These are phyloP conservation scores for Dermatophagoides farinae DNA, from an alignment of 1,140 invertebrate species.

Conservation along the genomic window DNA sequence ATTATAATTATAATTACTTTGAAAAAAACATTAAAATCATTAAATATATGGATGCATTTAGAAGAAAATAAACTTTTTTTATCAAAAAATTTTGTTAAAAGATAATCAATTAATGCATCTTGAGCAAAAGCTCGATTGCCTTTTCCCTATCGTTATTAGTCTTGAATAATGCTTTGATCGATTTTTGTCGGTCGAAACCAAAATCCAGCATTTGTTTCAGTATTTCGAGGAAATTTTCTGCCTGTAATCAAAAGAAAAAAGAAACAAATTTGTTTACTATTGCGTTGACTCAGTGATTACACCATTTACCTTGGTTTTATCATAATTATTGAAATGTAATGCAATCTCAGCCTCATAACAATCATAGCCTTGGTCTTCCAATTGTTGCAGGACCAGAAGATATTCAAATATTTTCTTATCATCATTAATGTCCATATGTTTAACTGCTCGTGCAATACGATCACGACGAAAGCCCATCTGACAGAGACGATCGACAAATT, in stretches of 20 bases:
- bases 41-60: neutral
- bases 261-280: too few species aligned
- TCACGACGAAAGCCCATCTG: constrained; percentile 62
- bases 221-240: constrained; percentile 32
- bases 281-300: too few species aligned
- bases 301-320: constrained; percentile 25
- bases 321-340: constrained; percentile 28
- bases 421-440: constrained; percentile 43
- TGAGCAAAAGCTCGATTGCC: constrained; percentile 40
- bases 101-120: neutral
- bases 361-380: constrained; percentile 38
- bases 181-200: constrained; percentile 53
- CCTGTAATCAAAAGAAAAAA: constrained; percentile 20
- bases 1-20: neutral
- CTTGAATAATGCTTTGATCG: constrained; percentile 46
- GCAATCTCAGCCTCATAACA: constrained; percentile 35
- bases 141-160: constrained; percentile 62
- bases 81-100: too few species aligned
- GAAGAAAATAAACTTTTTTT: too few species aligned
- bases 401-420: constrained; percentile 55
- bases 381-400: constrained; percentile 36
- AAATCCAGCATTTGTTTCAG: constrained; percentile 50
- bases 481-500: constrained; percentile 44
- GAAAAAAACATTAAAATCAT: neutral
- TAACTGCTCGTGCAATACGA: constrained; percentile 50